phyloP scores from a whole-genome alignment of 2,113 vertebrate species.

The Clarias magur region DNA sequence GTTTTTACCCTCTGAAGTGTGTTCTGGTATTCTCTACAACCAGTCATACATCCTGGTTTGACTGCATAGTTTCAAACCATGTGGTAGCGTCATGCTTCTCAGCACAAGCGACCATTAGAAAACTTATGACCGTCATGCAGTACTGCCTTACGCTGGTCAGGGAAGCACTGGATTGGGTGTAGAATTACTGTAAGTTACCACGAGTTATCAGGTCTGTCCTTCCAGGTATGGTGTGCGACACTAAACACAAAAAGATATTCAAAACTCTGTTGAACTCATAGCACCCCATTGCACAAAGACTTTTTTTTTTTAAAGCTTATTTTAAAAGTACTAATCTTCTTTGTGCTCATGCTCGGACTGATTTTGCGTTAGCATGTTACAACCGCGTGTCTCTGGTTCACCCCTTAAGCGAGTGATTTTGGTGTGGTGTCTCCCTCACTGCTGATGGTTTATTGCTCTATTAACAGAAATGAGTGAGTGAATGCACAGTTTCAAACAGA shows the following conservation, averaged over 20 bases:
- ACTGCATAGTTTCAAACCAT: neutral
- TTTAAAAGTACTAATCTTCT: neutral
- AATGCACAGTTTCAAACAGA: constrained; percentile 10
- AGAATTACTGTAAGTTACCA: neutral
- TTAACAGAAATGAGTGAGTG: neutral
- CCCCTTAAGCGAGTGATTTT: neutral
- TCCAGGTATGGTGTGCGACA: neutral
- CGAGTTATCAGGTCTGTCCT: neutral
- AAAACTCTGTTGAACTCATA: too few relatives aligned
- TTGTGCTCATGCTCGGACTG: neutral
- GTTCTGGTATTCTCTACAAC: too few relatives aligned
- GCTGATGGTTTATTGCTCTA: constrained; percentile 5
- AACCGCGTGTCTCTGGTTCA: neutral
- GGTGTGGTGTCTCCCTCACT: neutral
- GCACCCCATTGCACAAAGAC: neutral
- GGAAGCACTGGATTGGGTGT: neutral
- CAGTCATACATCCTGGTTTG: too few relatives aligned
- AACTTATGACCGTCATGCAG: too few relatives aligned
- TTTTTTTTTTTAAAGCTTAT: too few relatives aligned
- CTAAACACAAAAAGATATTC: neutral
- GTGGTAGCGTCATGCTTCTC: neutral
- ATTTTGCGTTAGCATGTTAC: neutral
- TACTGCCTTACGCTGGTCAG: neutral
- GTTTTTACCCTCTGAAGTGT: too few relatives aligned
- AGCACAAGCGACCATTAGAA: neutral